Conservation (phyloP, 2,113 vertebrate species). For the Ptilonorhynchus violaceus region DNA sequence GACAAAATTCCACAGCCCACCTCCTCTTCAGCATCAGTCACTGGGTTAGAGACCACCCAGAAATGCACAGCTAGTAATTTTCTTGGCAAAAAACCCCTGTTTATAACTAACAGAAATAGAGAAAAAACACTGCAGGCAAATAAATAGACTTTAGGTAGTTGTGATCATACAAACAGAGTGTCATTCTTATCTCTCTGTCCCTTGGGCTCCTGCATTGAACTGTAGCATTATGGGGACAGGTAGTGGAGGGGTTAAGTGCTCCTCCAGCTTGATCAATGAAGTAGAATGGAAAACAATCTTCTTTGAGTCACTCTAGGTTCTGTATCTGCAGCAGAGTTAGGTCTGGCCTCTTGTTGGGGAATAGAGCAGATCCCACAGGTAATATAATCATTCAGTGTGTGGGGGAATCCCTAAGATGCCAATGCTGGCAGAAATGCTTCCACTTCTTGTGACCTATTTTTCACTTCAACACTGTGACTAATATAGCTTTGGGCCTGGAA, state of each 20-base stretch:
- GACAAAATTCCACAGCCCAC: neutral
- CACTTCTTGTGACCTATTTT: neutral
- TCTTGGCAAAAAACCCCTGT: neutral
- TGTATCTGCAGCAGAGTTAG: neutral
- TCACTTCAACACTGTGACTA: neutral
- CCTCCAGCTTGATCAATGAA: neutral
- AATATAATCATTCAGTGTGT: neutral
- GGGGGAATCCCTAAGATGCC: neutral
- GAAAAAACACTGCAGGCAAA: neutral
- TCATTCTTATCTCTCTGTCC: neutral
- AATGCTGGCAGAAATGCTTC: neutral
- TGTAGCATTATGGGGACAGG: neutral
- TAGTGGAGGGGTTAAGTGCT: neutral
- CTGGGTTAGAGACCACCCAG: neutral
- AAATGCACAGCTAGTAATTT: neutral
- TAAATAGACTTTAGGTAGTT: neutral
- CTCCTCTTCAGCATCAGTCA: neutral
- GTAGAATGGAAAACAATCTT: neutral
- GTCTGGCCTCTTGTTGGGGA: neutral
- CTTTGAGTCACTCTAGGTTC: neutral
- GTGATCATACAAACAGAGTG: neutral
- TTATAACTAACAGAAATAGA: neutral
- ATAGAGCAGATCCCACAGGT: neutral
- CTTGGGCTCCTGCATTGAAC: neutral
- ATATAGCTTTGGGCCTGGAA: neutral